Evolutionary conservation across 2,888 invertebrate genomes (phyloP), one percentile per base, ranked within the genome.

Genomic region (Globia sparganii): DNA sequence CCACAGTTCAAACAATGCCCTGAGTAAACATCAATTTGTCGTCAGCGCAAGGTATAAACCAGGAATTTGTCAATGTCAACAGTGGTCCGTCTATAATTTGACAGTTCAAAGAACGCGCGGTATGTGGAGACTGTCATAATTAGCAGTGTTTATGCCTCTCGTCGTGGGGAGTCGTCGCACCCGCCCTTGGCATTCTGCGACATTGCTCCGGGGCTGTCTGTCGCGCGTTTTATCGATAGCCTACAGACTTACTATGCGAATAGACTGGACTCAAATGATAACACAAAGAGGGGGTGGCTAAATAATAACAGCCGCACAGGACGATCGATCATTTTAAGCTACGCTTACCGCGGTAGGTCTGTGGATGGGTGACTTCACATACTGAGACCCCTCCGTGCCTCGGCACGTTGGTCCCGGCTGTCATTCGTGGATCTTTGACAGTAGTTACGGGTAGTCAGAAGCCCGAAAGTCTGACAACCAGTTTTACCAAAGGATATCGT

Each of bases 171-270:
- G 79, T 67, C 85, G 85, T 66, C 83, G 31, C 65, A 66, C 46
- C 46, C 86, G 91, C 88, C 91, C 91, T 92, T 92, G 91, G 87
- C 91, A 92, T 91, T 92, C 61, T 49, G 83, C 80, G 78, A 79
- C 81, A 80, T 78, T 84, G 80, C 70, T 81, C 79, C 88, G 88
- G 86, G 90, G 90, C 91, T 88, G 91, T 46, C 90, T 53, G 72
- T 64, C 66, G 53, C 34, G 59, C 72, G 62, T 67, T 77, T 71
- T 70, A 61, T 83, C 77, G 73, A 75, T 64, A 75, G 13, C 28
- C 37, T 64, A 70, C 69, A 87, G 86, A 87, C 49, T 68, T 21
- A 70, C 18, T 40, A 74, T 80, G 40, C 18, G 40, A 61, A 49
- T 76, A 80, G 74, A 85, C 56, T 4, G 46, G n/a, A 8, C 9